Evolutionary conservation across 2,888 invertebrate genomes (phyloP).

Genomic region (Orchesellides sinensis): DNA sequence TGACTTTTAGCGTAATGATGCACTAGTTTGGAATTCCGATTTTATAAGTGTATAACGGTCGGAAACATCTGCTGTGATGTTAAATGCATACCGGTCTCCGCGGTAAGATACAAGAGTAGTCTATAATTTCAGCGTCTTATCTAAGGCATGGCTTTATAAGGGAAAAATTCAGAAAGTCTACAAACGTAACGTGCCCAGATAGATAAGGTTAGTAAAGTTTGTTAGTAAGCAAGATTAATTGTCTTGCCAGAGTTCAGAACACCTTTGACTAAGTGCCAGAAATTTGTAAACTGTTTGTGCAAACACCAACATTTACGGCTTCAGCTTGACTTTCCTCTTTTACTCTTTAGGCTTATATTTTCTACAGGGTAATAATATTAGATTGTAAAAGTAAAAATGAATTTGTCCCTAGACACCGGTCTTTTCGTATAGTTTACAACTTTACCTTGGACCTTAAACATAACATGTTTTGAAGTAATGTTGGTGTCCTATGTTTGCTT

Average conservation of each 20-base stretch:
- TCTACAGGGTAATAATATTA: slow-evolving; percentile 8
- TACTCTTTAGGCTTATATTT: slow-evolving; percentile 11
- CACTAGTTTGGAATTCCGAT: neutral
- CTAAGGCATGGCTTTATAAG: neutral
- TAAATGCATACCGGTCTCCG: neutral
- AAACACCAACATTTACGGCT: neutral
- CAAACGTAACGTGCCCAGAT: neutral
- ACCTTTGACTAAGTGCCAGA: slow-evolving; percentile 59
- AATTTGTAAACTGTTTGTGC: slow-evolving; percentile 34
- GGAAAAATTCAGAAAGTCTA: neutral
- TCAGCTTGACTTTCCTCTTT: neutral
- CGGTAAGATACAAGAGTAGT: too few relatives aligned
- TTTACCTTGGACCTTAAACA: too few relatives aligned
- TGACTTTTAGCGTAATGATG: neutral
- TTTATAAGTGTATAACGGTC: neutral
- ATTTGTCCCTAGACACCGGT: slow-evolving; percentile 19
- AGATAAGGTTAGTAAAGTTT: neutral
- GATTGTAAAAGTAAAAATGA: slow-evolving; percentile 26
- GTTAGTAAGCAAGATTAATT: slow-evolving; percentile 52
- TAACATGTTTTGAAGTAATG: slow-evolving; percentile 6
- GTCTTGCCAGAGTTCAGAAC: slow-evolving; percentile 41
- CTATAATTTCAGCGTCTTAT: too few relatives aligned
- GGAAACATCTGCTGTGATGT: neutral
- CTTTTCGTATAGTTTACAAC: neutral
- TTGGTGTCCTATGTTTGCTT: slow-evolving; percentile 43